A percentile compares a stretch with the other conserved stretches of the same genome.
Evolutionary conservation across 2,797 vertebrate genomes (phyloP).

Genomic region (Delichon dasypus): DNA sequence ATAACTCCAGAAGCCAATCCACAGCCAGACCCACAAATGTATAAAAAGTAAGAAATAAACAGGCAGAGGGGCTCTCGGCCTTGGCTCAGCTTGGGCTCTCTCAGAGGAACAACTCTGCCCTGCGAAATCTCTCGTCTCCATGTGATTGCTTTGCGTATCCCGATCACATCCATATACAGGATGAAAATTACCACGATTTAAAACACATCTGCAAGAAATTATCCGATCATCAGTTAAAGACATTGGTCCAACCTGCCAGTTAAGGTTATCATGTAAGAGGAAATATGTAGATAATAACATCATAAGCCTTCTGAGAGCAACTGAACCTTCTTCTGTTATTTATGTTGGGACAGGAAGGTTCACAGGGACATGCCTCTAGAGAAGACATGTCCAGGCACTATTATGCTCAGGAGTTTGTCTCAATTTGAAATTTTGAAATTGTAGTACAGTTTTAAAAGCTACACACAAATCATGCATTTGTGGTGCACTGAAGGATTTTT

Average conservation of each 20-base stretch:
- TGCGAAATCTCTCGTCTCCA: too few species aligned
- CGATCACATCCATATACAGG: too few species aligned
- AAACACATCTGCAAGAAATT: neutral
- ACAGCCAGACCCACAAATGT: too few species aligned
- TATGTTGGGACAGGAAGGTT: neutral
- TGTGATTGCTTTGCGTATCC: too few species aligned
- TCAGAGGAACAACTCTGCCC: too few species aligned
- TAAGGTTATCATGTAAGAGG: neutral
- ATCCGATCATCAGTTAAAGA: neutral
- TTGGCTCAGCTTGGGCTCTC: too few species aligned
- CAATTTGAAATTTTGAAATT: neutral
- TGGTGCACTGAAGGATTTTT: neutral
- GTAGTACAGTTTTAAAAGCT: neutral
- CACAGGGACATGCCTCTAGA: neutral
- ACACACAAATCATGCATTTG: neutral
- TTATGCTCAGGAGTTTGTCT: neutral
- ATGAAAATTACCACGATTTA: neutral
- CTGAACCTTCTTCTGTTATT: neutral
- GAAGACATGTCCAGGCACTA: neutral
- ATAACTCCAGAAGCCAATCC: too few species aligned
- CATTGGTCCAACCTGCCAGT: neutral
- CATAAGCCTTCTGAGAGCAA: neutral
- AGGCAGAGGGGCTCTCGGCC: too few species aligned
- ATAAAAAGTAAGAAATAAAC: too few species aligned
- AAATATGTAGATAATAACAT: fast-evolving